phyloP scores from a whole-genome alignment of 2,797 vertebrate genomes.

The Prunella strophiata region DNA sequence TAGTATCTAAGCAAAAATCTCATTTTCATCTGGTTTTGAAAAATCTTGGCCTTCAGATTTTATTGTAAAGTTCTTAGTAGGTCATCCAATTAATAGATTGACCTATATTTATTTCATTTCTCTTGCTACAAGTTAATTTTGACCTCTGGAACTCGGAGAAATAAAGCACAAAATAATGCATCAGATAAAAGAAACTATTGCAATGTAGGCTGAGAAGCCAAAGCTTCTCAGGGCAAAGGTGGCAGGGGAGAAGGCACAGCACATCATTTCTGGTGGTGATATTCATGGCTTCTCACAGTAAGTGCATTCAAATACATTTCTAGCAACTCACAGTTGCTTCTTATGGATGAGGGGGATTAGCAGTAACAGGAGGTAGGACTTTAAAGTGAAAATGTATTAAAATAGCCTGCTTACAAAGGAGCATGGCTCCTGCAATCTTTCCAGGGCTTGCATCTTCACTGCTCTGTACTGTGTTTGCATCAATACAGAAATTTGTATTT shows the following conservation, averaged over 20 bases:
- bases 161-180: constrained; percentile 35
- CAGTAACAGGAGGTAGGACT: background rate
- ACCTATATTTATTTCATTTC: constrained; percentile 22
- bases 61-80: background rate
- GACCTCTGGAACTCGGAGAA: constrained; percentile 46
- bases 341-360: background rate
- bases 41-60: background rate
- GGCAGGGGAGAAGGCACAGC: background rate
- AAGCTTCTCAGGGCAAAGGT: constrained; percentile 59
- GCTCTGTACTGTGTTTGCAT: background rate
- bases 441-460: background rate
- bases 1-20: background rate
- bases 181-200: constrained; percentile 14
- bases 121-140: constrained; percentile 41
- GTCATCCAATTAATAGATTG: constrained; percentile 14
- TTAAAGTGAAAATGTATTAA: background rate
- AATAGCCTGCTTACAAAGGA: background rate
- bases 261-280: constrained; percentile 6
- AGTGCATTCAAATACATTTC: constrained; percentile 25
- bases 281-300: constrained; percentile 35
- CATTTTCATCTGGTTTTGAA: constrained; percentile 17
- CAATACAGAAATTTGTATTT: background rate
- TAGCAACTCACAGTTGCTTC: background rate
- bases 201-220: constrained; percentile 10
- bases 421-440: background rate